Evolutionary conservation across 2,888 invertebrate species (phyloP).

Genomic region (Geophilus truncorum): DNA sequence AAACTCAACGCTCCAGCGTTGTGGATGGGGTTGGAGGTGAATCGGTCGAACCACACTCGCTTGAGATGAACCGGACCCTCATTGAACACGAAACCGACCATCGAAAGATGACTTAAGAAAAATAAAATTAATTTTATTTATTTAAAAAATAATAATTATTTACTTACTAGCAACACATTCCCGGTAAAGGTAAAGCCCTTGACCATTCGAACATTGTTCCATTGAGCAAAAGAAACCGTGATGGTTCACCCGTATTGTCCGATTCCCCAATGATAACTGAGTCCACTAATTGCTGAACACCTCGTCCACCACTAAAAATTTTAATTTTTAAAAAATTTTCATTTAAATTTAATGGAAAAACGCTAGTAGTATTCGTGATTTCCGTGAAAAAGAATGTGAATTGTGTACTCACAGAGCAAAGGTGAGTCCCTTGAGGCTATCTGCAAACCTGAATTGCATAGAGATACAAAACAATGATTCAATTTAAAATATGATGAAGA

Average conservation of each 20-base stretch:
- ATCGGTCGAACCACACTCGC: conserved; percentile 18
- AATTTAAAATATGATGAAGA: background rate
- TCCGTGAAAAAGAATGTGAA: background rate
- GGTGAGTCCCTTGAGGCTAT: conserved; percentile 31
- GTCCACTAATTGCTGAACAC: conserved; percentile 8
- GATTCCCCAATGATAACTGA: conserved; percentile 30
- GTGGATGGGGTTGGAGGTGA: conserved; percentile 17
- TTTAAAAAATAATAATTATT: too few relatives aligned
- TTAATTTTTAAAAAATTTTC: background rate
- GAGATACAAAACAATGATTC: background rate
- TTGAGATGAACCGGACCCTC: conserved; percentile 20
- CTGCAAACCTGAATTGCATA: conserved; percentile 15
- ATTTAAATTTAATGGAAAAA: background rate
- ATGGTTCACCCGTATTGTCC: conserved; percentile 18
- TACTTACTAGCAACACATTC: conserved; percentile 30
- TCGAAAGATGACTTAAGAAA: background rate
- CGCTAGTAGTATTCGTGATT: background rate
- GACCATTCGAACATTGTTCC: conserved; percentile 31
- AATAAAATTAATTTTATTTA: background rate
- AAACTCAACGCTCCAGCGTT: conserved; percentile 25
- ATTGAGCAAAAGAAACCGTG: conserved; percentile 28
- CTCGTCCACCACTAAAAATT: conserved; percentile 6
- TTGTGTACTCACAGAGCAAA: conserved; percentile 29
- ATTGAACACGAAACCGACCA: conserved; percentile 30
- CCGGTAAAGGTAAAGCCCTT: conserved; percentile 25